Evolutionary conservation across 1,140 invertebrate species (phyloP).

Genomic region (Bombus vancouverensis): DNA sequence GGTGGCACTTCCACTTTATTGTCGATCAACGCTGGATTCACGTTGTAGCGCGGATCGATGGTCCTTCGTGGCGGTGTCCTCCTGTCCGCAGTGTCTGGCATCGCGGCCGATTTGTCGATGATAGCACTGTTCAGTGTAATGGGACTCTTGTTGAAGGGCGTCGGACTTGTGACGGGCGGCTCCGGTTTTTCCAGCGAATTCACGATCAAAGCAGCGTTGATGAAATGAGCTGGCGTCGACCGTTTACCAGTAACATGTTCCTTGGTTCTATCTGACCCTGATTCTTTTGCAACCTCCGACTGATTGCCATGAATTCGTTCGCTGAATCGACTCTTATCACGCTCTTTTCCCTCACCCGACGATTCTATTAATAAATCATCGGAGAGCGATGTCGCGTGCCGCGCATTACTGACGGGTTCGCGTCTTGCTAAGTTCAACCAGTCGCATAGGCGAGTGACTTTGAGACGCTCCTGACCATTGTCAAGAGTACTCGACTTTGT

Average conservation of each 20-base stretch:
- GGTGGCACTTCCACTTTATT: conserved; percentile 72
- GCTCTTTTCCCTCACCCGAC: conserved; percentile 16
- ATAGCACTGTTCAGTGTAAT: conserved; percentile 75
- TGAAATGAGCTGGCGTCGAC: conserved; percentile 37
- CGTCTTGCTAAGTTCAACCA: conserved; percentile 82
- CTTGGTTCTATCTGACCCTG: background rate
- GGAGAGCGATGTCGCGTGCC: conserved; percentile 38
- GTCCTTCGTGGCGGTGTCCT: conserved; percentile 40
- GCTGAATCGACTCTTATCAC: conserved; percentile 18
- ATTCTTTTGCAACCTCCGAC: background rate
- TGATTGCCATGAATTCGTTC: background rate
- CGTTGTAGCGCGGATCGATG: conserved; percentile 63
- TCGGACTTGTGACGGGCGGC: conserved; percentile 47
- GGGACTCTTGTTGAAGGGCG: conserved; percentile 68
- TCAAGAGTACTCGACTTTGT: background rate
- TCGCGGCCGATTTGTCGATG: conserved; percentile 71
- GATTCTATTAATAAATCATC: conserved; percentile 58
- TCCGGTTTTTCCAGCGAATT: conserved; percentile 52
- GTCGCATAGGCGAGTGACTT: conserved; percentile 81
- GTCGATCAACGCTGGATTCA: conserved; percentile 79
- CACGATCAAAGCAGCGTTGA: conserved; percentile 68
- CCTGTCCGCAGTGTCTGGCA: conserved; percentile 22
- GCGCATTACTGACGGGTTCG: conserved; percentile 42
- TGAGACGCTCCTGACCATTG: conserved; percentile 75
- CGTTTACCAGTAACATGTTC: background rate